Evolutionary conservation across 2,888 invertebrate genomes (phyloP).

Genomic region (Venusia cambrica): DNA sequence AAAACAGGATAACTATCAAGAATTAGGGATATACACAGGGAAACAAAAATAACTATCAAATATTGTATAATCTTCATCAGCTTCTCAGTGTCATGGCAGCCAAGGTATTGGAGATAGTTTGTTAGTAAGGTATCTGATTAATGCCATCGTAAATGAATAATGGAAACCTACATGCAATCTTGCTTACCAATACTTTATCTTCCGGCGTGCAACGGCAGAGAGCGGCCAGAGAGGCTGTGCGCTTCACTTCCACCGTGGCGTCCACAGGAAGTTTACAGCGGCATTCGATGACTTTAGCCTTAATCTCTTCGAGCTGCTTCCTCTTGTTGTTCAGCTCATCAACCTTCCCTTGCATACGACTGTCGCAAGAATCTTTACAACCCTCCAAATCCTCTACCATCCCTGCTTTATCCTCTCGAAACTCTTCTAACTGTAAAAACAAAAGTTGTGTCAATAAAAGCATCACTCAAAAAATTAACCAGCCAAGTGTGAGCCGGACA

Average conservation of each 20-base stretch:
- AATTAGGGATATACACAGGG: no score
- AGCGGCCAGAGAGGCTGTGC: constrained; percentile 65
- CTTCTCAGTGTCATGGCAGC: no score
- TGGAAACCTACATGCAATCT: no score
- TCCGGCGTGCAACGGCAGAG: constrained; percentile 58
- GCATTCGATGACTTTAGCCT: constrained; percentile 54
- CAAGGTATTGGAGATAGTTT: no score
- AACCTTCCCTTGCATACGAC: constrained; percentile 42
- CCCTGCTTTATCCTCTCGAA: constrained; percentile 48
- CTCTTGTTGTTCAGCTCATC: constrained; percentile 50
- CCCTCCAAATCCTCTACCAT: constrained; percentile 56
- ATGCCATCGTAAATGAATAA: no score
- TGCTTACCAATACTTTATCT: constrained; percentile 51
- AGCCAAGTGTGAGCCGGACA: no score
- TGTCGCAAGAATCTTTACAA: constrained; percentile 53
- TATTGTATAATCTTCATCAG: no score
- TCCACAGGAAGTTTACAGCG: constrained; percentile 61
- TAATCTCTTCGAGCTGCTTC: constrained; percentile 40
- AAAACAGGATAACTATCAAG: no score
- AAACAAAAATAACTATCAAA: no score
- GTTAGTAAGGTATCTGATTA: no score
- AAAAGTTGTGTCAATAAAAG: no score
- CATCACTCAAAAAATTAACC: no score
- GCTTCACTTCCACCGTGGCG: constrained; percentile 51
- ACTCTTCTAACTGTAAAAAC: constrained; percentile 44